Percentiles rank a stretch among this genome's conserved stretches.
Conservation (phyloP, 2,797 vertebrate species). For the Coregonus ussuriensis region DNA sequence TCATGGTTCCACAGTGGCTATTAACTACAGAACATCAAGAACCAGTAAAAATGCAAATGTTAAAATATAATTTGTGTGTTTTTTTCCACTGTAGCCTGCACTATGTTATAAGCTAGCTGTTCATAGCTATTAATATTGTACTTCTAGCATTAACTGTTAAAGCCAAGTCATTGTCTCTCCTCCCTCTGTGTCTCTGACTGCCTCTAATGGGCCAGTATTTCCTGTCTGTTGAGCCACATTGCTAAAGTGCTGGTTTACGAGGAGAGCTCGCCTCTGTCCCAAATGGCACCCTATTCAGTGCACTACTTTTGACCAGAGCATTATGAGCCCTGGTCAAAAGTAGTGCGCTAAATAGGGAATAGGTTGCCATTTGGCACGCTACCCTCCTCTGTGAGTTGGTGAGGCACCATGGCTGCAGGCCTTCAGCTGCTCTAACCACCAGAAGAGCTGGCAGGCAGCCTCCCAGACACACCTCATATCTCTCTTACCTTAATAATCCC, state of each 20-base stretch:
- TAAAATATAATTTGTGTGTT: not conserved
- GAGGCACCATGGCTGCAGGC: not conserved
- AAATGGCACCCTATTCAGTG: not conserved
- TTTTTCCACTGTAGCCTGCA: not conserved
- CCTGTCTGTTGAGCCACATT: constrained; percentile 31
- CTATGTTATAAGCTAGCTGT: not conserved
- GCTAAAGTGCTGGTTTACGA: constrained; percentile 18
- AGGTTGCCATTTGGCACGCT: not conserved
- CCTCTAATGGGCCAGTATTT: constrained; percentile 22
- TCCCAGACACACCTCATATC: not conserved
- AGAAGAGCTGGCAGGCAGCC: not conserved
- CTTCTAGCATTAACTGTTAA: not conserved
- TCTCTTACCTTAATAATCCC: not conserved
- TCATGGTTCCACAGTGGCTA: not conserved
- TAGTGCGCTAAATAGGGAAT: not conserved
- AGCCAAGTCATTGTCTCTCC: not conserved
- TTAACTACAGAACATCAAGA: not conserved
- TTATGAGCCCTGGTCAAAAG: too few relatives aligned
- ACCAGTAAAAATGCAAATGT: not conserved
- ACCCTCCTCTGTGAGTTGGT: constrained; percentile 3
- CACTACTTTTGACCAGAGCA: not conserved
- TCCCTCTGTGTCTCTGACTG: constrained; percentile 12
- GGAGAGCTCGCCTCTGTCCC: not conserved
- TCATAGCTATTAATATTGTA: not conserved
- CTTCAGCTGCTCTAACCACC: not conserved